Conservation (phyloP, 2,888 invertebrate genomes). For the Choreutis nemorana region DNA sequence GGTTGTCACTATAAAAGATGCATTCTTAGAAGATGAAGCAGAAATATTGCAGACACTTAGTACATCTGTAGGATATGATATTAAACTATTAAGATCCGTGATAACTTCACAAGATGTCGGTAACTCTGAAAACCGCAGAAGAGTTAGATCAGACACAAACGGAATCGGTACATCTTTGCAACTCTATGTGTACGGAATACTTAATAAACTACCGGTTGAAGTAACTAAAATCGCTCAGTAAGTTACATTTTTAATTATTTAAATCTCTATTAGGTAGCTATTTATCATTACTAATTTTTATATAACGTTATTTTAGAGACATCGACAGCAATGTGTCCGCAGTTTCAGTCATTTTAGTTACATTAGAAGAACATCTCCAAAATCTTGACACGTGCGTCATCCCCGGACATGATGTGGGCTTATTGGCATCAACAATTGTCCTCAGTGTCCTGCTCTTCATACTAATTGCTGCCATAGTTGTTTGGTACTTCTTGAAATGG, state of each 20-base stretch:
- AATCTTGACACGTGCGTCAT: slow-evolving; percentile 26
- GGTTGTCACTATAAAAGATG: slow-evolving; percentile 40
- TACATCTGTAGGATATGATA: slow-evolving; percentile 34
- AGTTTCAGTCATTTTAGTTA: slow-evolving; percentile 26
- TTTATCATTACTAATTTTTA: slow-evolving; percentile 4
- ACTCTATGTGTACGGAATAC: slow-evolving; percentile 43
- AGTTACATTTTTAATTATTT: slow-evolving; percentile 13
- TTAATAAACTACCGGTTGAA: slow-evolving; percentile 31
- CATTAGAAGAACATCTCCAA: slow-evolving; percentile 49
- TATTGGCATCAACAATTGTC: slow-evolving; percentile 46
- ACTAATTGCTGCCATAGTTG: slow-evolving; percentile 28
- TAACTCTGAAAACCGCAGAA: slow-evolving; percentile 12
- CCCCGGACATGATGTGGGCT: slow-evolving; percentile 33
- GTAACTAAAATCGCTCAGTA: slow-evolving; percentile 34
- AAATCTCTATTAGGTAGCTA: slow-evolving; percentile 8
- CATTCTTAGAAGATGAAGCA: slow-evolving; percentile 42
- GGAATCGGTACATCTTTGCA: slow-evolving; percentile 28
- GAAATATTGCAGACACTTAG: slow-evolving; percentile 30
- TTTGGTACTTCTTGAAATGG: slow-evolving; percentile 47
- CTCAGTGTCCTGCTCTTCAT: slow-evolving; percentile 42
- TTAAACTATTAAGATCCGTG: slow-evolving; percentile 42
- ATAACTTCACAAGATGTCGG: slow-evolving; percentile 30
- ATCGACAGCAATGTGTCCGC: slow-evolving; percentile 31
- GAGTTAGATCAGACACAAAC: slow-evolving; percentile 18
- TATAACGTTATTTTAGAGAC: slow-evolving; percentile 30